Evolutionary conservation across 2,797 vertebrate genomes (phyloP).

Genomic region (Macropodus opercularis): DNA sequence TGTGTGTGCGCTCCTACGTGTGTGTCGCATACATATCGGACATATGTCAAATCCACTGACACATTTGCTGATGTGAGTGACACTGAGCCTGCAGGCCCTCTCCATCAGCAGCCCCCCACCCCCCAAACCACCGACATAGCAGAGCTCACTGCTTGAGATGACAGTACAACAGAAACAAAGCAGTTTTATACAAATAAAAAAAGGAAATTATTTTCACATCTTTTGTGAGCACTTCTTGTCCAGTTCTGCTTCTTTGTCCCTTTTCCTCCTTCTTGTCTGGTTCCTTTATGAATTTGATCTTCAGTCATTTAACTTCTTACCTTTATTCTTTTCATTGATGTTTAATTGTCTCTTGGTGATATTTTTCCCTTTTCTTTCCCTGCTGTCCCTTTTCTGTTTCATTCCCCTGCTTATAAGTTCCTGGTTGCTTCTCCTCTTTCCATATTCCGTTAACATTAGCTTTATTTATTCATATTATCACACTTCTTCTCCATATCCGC

Average conservation of each 20-base stretch:
- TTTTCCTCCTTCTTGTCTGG: not conserved
- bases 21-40: constrained; percentile 62
- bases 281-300: not conserved
- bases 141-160: constrained; percentile 22
- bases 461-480: not conserved
- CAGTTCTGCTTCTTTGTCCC: not conserved
- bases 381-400: too few species aligned
- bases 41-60: constrained; percentile 72
- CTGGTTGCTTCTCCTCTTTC: not conserved
- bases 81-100: constrained; percentile 64
- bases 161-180: not conserved
- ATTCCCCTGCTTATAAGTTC: not conserved
- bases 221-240: too few species aligned
- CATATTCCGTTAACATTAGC: not conserved
- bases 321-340: not conserved
- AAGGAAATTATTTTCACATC: too few species aligned
- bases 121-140: too few species aligned
- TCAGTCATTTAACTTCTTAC: not conserved
- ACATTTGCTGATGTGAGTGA: constrained; percentile 72
- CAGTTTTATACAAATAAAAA: not conserved
- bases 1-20: constrained; percentile 30
- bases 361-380: not conserved
- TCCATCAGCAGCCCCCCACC: too few species aligned
- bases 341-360: not conserved
- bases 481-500: not conserved